Percentiles rank a stretch among this genome's conserved stretches.
Conservation (phyloP, 2,797 vertebrate genomes). For the Fringilla coelebs region DNA sequence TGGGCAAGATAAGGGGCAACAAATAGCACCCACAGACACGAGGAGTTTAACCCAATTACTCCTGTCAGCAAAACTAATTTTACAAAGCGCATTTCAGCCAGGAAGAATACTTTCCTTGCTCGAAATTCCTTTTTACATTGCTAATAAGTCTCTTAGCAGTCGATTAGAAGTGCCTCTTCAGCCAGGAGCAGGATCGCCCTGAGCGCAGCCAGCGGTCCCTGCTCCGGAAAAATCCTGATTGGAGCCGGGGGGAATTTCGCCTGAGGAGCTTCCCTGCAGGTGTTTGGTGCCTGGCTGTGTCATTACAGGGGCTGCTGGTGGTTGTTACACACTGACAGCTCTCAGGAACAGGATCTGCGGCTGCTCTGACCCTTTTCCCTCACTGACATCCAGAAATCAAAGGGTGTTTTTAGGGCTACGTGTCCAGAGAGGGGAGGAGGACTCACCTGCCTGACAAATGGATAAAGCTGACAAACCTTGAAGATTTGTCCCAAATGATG, state of each 20-base stretch:
- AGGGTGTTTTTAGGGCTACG: neutral
- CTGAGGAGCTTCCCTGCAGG: constrained; percentile 22
- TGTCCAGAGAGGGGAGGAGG: neutral
- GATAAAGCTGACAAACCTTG: neutral
- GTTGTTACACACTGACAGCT: neutral
- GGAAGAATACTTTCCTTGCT: neutral
- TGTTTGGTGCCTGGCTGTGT: neutral
- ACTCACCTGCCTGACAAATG: neutral
- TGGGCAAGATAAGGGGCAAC: neutral
- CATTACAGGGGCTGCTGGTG: neutral
- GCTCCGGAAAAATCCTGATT: neutral
- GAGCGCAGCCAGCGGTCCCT: constrained; percentile 3
- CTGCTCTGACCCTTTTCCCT: neutral
- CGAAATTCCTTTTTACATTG: constrained; percentile 25
- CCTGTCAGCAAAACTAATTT: constrained; percentile 29
- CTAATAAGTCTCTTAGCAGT: constrained; percentile 47
- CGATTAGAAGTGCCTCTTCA: constrained; percentile 27
- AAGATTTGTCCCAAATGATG: neutral
- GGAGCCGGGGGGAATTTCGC: neutral
- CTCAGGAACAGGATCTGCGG: neutral
- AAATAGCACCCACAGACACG: neutral
- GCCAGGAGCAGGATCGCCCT: neutral
- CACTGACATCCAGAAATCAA: neutral
- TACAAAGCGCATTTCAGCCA: neutral
- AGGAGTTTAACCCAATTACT: neutral